Percentiles rank a stretch among this genome's conserved stretches.
These are phyloP conservation scores for Zhengitettix transpicula DNA, from an alignment of 2,888 invertebrate genomes.

Conservation along the genomic window DNA sequence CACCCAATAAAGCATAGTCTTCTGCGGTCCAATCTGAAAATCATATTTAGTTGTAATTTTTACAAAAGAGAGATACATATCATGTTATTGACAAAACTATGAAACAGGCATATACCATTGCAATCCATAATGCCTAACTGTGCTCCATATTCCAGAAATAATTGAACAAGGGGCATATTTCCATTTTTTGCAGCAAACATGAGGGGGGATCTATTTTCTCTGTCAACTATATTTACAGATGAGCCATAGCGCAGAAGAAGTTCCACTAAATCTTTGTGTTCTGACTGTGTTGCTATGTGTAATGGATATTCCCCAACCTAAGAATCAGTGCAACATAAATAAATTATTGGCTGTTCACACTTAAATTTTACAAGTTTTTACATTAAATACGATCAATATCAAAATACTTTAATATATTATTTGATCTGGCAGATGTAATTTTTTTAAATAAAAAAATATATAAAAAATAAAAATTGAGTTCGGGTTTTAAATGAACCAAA, in stretches of 20 bases:
- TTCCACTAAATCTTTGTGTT: constrained; percentile 19
- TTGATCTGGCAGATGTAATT: too few relatives aligned
- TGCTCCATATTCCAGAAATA: constrained; percentile 19
- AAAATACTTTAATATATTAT: too few relatives aligned
- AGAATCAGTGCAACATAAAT: background rate
- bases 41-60: too few relatives aligned
- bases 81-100: background rate
- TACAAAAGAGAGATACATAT: background rate
- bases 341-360: background rate
- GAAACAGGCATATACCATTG: constrained; percentile 15
- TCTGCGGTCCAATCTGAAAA: constrained; percentile 20
- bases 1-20: constrained; percentile 19
- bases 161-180: constrained; percentile 17
- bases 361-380: background rate
- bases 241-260: constrained; percentile 18
- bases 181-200: constrained; percentile 21
- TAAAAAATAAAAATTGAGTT: too few relatives aligned
- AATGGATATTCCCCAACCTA: constrained; percentile 20
- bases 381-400: too few relatives aligned
- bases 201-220: constrained; percentile 19
- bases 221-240: constrained; percentile 18
- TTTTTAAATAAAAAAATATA: too few relatives aligned
- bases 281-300: constrained; percentile 19
- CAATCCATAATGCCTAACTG: constrained; percentile 18
- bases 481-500: background rate